Conservation (phyloP, 2,113 vertebrate species). For the Megaceryle maxima region DNA sequence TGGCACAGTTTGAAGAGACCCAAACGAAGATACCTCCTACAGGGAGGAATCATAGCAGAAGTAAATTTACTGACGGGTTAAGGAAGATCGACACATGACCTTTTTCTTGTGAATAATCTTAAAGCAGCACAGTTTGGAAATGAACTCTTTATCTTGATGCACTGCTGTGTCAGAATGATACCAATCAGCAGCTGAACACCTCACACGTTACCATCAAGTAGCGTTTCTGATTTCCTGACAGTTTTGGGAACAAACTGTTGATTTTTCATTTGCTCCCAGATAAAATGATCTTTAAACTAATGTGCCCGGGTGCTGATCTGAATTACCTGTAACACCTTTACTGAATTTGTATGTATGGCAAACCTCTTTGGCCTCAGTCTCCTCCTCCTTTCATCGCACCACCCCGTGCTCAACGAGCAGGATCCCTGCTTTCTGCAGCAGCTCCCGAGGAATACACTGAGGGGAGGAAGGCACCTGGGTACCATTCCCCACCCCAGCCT, state of each 20-base stretch:
- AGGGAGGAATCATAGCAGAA: neutral
- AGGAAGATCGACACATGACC: neutral
- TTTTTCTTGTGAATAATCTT: neutral
- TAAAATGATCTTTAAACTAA: neutral
- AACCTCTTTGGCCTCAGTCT: neutral
- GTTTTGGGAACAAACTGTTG: neutral
- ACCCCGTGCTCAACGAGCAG: rapidly evolving
- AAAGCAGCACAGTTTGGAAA: neutral
- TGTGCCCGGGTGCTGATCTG: neutral
- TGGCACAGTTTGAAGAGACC: neutral
- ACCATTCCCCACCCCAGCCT: rapidly evolving
- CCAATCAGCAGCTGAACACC: neutral
- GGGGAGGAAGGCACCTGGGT: neutral
- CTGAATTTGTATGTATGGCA: neutral
- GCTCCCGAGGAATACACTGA: neutral
- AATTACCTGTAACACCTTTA: neutral
- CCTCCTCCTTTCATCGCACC: neutral
- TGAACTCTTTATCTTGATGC: neutral
- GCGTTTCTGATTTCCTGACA: neutral
- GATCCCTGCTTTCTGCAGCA: neutral
- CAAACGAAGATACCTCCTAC: neutral
- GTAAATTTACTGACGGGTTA: neutral
- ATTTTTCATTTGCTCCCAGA: neutral
- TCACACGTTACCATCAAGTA: neutral
- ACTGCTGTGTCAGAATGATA: neutral